Percentiles rank a stretch among this genome's conserved stretches.
Conservation (phyloP, 2,113 vertebrate genomes). For the Empidonax traillii region DNA sequence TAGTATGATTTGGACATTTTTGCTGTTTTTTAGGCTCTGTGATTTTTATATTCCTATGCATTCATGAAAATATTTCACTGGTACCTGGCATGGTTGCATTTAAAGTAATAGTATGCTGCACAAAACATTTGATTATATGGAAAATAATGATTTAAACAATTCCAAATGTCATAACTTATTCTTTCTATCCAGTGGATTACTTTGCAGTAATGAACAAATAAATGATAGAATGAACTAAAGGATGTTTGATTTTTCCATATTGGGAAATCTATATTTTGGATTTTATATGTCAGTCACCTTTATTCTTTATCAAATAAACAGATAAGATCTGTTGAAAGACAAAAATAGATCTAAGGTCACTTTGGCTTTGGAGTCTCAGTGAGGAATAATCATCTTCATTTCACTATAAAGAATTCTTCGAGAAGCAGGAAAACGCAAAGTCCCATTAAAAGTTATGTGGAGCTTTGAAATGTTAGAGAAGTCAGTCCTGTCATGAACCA, state of each 20-base stretch:
- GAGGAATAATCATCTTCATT: background rate
- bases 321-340: background rate
- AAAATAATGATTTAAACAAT: background rate
- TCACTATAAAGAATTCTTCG: background rate
- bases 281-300: background rate
- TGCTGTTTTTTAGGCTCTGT: background rate
- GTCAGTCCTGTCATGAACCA: background rate
- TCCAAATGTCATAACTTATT: background rate
- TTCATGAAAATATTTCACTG: background rate
- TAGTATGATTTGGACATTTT: background rate
- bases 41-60: background rate
- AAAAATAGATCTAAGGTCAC: conserved; percentile 2
- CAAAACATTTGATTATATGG: background rate
- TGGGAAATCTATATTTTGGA: background rate
- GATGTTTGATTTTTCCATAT: background rate
- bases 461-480: background rate
- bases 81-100: background rate
- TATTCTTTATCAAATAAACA: background rate
- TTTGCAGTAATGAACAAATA: background rate
- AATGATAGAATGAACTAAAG: background rate
- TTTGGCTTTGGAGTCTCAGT: background rate
- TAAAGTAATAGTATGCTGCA: background rate
- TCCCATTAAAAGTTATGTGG: background rate
- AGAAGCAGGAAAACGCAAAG: background rate
- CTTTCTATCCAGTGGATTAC: background rate